Base-by-base conservation (phyloP, 2,888 invertebrate species). In the Plebejus anna region DNA sequence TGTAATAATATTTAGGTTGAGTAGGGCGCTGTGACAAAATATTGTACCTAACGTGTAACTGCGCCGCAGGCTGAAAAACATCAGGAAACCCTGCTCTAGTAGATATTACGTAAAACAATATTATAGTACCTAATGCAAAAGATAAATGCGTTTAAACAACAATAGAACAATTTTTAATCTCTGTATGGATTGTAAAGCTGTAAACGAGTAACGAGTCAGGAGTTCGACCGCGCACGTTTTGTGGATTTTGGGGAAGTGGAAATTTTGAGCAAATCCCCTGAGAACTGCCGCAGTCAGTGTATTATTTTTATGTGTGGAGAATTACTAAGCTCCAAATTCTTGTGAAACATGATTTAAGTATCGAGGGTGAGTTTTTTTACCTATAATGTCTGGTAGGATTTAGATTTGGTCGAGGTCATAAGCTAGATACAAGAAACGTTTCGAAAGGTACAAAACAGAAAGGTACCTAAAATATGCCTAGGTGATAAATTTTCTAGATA, bases 251-350 rank as follows among this genome's bases (percentile, higher is more conserved):
- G 85, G 86, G 85, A 85, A 83, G 86, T 83, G 86, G 87, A 88
- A 88, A 88, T 90, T 89, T 91, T 84, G 90, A 91, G 82, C 86
- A 84, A 89, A 89, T 86, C 90, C 88, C 88, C 85, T 81, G 80
- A 85, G 82, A 86, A 84, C 82, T 83, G 82, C 81, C 81, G 81
- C 82, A 83, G 83, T 81, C 81, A 82, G 86, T 86, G 87, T 87
- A 85, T 87, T 86, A 83, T 83, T 83, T 79, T 81, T 82, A 82
- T 81, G 81, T 79, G 79, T 78, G 79, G 75, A 80, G 78, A 81
- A 78, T 80, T 78, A 80, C 80, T 79, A 75, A 72, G 76, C 28
- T 47, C 32, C 3, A 70, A 47, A 72, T 57, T 71, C 32, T 47
- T 36, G 73, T 73, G 51, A 22, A 55, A 55, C 47, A 66, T 32